phyloP scores from a whole-genome alignment of 2,888 invertebrate genomes.

The Amblyteles armatorius region DNA sequence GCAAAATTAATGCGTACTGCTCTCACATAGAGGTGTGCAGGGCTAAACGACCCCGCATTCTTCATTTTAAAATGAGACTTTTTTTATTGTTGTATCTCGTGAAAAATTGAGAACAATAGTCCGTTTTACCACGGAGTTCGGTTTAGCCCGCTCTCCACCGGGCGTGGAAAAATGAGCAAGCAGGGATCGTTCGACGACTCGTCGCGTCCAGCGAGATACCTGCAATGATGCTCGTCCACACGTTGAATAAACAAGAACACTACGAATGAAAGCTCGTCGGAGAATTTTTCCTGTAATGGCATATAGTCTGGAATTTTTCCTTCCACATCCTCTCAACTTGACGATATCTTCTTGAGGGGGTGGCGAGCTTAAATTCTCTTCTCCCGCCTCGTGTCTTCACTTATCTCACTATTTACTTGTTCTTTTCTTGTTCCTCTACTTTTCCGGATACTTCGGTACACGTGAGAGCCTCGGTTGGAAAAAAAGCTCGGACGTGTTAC shows the following conservation, averaged over 20 bases:
- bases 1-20: background rate
- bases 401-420: slow-evolving; percentile 9
- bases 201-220: slow-evolving; percentile 12
- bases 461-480: background rate
- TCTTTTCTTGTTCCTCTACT: background rate
- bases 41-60: background rate
- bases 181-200: slow-evolving; percentile 42
- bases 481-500: slow-evolving; percentile 18
- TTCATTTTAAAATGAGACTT: background rate
- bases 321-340: slow-evolving; percentile 11
- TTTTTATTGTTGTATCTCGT: too few relatives aligned
- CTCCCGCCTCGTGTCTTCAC: slow-evolving; percentile 3
- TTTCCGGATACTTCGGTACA: background rate
- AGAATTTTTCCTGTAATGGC: slow-evolving; percentile 15
- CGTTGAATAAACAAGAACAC: slow-evolving; percentile 37
- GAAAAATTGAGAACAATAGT: too few relatives aligned
- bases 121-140: too few relatives aligned
- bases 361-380: slow-evolving; percentile 14
- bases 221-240: slow-evolving; percentile 15
- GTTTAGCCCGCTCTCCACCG: too few relatives aligned
- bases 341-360: background rate
- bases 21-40: too few relatives aligned
- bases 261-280: slow-evolving; percentile 5
- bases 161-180: slow-evolving; percentile 26
- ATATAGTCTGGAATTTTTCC: slow-evolving; percentile 15